Conservation (phyloP, 2,888 invertebrate species). For the Antheraea yamamai region DNA sequence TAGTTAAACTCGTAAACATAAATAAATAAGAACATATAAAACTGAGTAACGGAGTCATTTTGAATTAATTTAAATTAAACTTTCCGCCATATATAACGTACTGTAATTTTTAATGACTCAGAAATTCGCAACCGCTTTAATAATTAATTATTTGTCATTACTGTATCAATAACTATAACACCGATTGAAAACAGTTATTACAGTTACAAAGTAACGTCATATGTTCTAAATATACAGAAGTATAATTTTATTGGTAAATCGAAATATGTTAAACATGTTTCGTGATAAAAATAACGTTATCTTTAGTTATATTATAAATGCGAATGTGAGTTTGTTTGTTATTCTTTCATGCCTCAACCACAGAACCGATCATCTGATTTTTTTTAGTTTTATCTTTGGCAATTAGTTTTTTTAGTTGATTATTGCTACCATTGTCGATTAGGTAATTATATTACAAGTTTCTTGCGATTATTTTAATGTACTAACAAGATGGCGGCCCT, state of each 20-base stretch:
- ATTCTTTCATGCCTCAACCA: too few species aligned
- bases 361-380: too few species aligned
- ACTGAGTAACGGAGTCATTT: not conserved
- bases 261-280: not conserved
- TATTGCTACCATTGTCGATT: too few species aligned
- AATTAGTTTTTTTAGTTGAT: too few species aligned
- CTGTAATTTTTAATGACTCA: not conserved
- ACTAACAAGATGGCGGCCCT: too few species aligned
- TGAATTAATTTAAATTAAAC: not conserved
- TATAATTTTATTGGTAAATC: not conserved
- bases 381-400: too few species aligned
- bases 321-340: too few species aligned
- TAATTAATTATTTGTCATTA: not conserved
- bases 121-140: not conserved
- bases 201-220: not conserved
- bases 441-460: too few species aligned
- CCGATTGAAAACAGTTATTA: not conserved
- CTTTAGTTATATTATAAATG: too few species aligned
- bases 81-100: not conserved
- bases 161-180: not conserved
- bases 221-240: not conserved
- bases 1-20: not conserved
- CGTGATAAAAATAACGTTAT: too few species aligned
- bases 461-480: too few species aligned
- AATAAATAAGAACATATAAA: too few species aligned